Base-by-base conservation (phyloP, 2,797 vertebrate species). In the Silurus lanzhouensis region DNA sequence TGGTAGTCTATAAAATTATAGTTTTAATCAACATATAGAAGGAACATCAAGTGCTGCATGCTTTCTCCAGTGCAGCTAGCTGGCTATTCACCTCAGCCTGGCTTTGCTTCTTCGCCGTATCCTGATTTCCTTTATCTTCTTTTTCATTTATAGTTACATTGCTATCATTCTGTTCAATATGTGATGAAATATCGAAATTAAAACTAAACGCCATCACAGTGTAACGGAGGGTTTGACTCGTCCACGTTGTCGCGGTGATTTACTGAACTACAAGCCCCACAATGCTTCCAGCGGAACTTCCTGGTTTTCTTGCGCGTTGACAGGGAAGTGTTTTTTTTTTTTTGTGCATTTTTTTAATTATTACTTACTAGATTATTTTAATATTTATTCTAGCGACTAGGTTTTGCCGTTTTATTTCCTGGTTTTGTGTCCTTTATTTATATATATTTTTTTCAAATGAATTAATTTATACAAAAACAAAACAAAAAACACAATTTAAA, bases 131-230 rank as follows among this genome's bases (percentile, higher is more conserved):
- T 64, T 83, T 38, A 84, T 89, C 80, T 31, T 78, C 81, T 66
- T 87, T 79, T 22, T 0, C 52, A 19, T 82, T 84, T 85, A 67
- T 87, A 13, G 90, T 88, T 81, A 63, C 86, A 1, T 81, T 4
- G 1, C 81, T 57, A 57, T 80, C 89, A 82, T 64, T 86, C 81
- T 79, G 20, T 15, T n/a, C 63, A 5, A 79, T 8, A 31, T 87
- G 84, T 58, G 85, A 82, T 2, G 92, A 88, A 66, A 95, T 83
- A 48, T 94, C 91, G 75, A 96, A 96, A 86, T 96, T 94, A 88
- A 96, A 96, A 87, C 91, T 93, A 89, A 95, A 96, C 1, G 94
- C 94, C 95, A 96, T 95, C 5, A 17, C 82, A 20, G 13, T 61
- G 60, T 31, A 31, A 2, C 31, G 55, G 4, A 1, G 17, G 25